phyloP scores from a whole-genome alignment of 2,113 vertebrate genomes.

The Camelus dromedarius region DNA sequence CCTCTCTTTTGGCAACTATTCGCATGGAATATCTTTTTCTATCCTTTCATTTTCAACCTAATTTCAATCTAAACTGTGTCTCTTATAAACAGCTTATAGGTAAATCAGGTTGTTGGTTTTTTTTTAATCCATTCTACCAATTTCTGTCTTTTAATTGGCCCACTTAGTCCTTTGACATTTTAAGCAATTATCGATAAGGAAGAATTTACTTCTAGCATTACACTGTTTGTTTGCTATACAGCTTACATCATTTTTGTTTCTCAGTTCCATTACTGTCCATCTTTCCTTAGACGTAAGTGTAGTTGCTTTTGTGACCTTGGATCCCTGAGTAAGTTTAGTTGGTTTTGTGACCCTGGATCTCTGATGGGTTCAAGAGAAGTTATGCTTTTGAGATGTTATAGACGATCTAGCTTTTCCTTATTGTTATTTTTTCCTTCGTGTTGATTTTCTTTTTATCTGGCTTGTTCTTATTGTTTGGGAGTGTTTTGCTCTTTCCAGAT shows the following conservation, averaged over 20 bases:
- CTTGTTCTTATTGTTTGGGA: background rate
- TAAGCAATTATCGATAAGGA: background rate
- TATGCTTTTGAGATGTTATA: background rate
- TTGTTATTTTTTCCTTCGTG: background rate
- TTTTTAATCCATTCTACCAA: background rate
- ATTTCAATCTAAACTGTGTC: background rate
- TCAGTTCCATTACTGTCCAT: background rate
- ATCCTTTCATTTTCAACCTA: background rate
- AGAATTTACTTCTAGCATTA: background rate
- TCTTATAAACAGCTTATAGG: background rate
- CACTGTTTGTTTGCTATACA: background rate
- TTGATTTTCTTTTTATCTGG: background rate
- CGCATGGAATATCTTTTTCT: background rate
- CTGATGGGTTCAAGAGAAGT: background rate
- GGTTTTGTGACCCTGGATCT: background rate
- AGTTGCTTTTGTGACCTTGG: background rate
- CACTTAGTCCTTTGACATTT: background rate
- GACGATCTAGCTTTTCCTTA: background rate
- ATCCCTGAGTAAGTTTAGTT: background rate
- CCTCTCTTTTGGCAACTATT: background rate
- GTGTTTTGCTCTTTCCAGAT: background rate
- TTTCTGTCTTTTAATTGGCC: background rate
- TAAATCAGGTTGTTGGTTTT: background rate
- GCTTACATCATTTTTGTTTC: background rate
- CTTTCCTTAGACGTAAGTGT: background rate